These are phyloP conservation scores for Australoheros scitulus DNA, from an alignment of 2,113 vertebrate genomes.

Conservation along the genomic window DNA sequence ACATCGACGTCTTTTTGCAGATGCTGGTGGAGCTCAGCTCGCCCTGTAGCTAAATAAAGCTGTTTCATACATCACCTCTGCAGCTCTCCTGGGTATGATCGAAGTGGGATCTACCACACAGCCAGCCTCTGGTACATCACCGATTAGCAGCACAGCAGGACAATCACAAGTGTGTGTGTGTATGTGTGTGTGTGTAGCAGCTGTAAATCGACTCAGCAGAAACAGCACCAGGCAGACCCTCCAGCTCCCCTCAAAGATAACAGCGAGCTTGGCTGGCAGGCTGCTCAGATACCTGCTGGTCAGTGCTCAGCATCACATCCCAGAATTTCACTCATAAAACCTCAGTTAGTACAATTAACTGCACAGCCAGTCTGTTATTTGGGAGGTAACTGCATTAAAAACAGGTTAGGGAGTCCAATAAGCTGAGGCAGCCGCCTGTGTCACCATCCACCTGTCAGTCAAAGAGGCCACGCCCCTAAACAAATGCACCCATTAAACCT, in stretches of 20 bases:
- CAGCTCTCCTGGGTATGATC: not conserved
- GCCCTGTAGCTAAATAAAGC: not conserved
- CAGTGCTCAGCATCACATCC: too few species aligned
- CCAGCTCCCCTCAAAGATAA: not conserved
- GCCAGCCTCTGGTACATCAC: not conserved
- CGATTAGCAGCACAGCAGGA: not conserved
- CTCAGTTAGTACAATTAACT: too few species aligned
- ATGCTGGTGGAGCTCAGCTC: not conserved
- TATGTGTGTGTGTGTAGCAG: not conserved
- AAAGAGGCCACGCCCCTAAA: too few species aligned
- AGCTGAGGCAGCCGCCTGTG: too few species aligned
- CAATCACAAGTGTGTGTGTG: not conserved
- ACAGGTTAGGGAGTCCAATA: too few species aligned
- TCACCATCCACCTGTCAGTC: too few species aligned
- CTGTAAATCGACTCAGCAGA: not conserved
- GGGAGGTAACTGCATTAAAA: too few species aligned
- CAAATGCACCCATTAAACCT: too few species aligned
- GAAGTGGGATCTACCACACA: not conserved
- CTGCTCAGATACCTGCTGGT: too few species aligned
- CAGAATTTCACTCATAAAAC: too few species aligned
- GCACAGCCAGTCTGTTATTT: too few species aligned
- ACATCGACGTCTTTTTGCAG: not conserved
- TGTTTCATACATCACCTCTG: constrained; percentile 6
- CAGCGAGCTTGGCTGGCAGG: too few species aligned
- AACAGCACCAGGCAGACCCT: not conserved